Evolutionary conservation across 2,113 vertebrate genomes (phyloP).

Genomic region (Phrynosoma platyrhinos): DNA sequence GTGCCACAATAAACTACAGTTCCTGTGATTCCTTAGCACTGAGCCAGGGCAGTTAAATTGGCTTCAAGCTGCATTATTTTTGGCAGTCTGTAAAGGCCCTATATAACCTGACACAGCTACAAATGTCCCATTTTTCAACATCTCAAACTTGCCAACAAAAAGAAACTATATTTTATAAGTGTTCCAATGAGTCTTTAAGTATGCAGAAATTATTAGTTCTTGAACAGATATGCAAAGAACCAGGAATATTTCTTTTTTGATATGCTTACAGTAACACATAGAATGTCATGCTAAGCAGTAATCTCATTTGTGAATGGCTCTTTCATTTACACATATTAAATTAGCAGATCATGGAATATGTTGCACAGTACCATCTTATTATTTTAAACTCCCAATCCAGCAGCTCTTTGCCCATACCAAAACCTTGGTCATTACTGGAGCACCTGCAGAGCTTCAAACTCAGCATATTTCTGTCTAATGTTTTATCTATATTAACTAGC

Average conservation of each 20-base stretch:
- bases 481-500: not conserved
- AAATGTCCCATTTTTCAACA: not conserved
- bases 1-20: no score
- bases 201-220: not conserved
- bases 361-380: conserved; percentile 52
- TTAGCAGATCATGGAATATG: conserved; percentile 24
- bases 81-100: no score
- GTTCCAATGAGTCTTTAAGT: not conserved
- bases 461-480: not conserved
- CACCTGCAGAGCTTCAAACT: not conserved
- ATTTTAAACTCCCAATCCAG: not conserved
- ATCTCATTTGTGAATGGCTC: conserved; percentile 25
- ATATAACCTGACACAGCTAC: not conserved
- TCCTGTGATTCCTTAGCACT: no score
- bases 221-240: conserved; percentile 6
- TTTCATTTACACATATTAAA: not conserved
- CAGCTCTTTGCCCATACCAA: not conserved
- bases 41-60: no score
- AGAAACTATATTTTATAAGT: not conserved
- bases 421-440: not conserved
- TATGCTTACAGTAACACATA: not conserved
- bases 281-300: not conserved
- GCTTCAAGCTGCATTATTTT: no score
- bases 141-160: not conserved
- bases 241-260: conserved; percentile 1